Evolutionary conservation across 2,888 invertebrate genomes (phyloP), one percentile per base, ranked within the genome.

Genomic region (Blastobasis lacticolella): DNA sequence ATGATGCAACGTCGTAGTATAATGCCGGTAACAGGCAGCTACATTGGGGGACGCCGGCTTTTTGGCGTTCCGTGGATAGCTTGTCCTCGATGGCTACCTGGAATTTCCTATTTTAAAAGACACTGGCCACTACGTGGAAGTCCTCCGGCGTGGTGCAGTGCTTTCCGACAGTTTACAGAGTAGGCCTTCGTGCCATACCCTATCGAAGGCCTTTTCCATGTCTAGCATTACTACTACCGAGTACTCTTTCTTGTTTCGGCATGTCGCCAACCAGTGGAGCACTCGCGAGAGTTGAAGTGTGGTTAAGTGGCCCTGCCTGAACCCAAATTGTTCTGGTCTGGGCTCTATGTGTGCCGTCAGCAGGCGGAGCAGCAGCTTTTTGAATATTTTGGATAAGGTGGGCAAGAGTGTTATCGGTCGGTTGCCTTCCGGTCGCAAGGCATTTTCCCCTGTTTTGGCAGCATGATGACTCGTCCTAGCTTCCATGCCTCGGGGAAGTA

Each of bases 141-240:
- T n/a, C 4, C 61, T 10, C 0, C 49, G 48, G 5, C 42, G 49
- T 2, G 60, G 61, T 9, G 51, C 10, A 0, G 51, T 4, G 0
- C 58, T 40, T 3, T 8, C 43, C 0, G 56, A 10, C n/a, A 68
- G 47, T 41, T 69, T 70, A 50, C 50, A 60, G 0, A 69, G 7
- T 4, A 71, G 60, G 5, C 70, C 66, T 1, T 50, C 47, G 49
- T 70, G 67, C 69, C 69, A 67, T 0, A 72, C 66, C 0, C 59
- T 37, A 49, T 70, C 67, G 52, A 72, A 67, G 5, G 66, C 62
- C 50, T 69, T 66, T 48, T 61, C 65, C 49, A 67, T 60, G 50
- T 69, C 56, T 6, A 59, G 52, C 42, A 56, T 38, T 7, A 55
- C 57, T 5, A 47, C 52, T 1, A 45, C 50, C 0, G 50, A 37